Conservation (phyloP, 2,888 invertebrate genomes). For the Pterostichus niger region DNA sequence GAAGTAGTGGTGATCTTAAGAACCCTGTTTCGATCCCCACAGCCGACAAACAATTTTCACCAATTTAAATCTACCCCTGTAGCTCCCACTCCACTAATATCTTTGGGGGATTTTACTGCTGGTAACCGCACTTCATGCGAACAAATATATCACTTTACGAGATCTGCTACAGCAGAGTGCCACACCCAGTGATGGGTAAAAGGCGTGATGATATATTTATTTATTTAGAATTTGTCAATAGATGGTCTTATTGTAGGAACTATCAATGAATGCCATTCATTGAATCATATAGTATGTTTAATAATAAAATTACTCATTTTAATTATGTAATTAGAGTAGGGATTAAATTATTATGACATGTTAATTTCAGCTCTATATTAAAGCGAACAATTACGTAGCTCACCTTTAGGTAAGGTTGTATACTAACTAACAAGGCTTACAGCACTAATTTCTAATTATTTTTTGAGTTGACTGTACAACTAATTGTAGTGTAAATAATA, state of each 20-base stretch:
- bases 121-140: too few relatives aligned
- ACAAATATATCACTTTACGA: too few relatives aligned
- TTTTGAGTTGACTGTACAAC: conserved; percentile 2
- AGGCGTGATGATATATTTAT: too few relatives aligned
- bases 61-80: too few relatives aligned
- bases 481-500: conserved; percentile 12
- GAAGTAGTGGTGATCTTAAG: too few relatives aligned
- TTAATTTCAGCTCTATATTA: neutral
- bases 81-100: too few relatives aligned
- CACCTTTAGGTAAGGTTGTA: neutral
- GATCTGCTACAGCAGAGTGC: too few relatives aligned
- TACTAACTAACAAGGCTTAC: neutral
- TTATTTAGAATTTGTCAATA: neutral
- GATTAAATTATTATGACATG: conserved; percentile 45
- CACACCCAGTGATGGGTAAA: too few relatives aligned
- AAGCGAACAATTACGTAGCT: conserved; percentile 36
- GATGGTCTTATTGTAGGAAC: neutral
- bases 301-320: conserved; percentile 32
- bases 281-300: neutral
- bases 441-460: conserved; percentile 31
- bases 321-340: conserved; percentile 53
- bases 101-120: too few relatives aligned
- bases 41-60: too few relatives aligned
- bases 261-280: neutral
- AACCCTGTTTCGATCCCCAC: too few relatives aligned